Percentiles rank a stretch among this genome's conserved stretches.
Evolutionary conservation across 2,888 invertebrate genomes (phyloP).

Genomic region (Amphipyra berbera): DNA sequence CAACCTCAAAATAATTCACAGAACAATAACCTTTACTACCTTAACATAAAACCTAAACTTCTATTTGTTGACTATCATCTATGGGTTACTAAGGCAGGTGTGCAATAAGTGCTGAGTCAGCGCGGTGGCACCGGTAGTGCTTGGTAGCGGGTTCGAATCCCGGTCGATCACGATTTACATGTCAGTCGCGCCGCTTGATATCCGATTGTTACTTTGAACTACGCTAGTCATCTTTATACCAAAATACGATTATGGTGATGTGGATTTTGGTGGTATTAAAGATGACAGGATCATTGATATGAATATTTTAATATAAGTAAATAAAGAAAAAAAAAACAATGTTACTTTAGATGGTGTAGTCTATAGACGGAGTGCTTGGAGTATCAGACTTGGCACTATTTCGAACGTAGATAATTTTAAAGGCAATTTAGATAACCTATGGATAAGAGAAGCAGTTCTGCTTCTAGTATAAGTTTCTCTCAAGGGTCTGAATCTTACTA

Average conservation of each 20-base stretch:
- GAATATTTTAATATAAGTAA: constrained; percentile 2
- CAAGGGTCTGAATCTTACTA: too few species aligned
- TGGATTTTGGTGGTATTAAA: constrained; percentile 66
- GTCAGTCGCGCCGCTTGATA: constrained; percentile 88
- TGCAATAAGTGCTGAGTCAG: constrained; percentile 84
- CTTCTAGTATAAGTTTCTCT: too few species aligned
- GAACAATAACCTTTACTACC: constrained; percentile 19
- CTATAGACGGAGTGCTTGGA: too few species aligned
- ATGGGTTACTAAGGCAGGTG: constrained; percentile 79
- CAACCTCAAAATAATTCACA: constrained; percentile 1
- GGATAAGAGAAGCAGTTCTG: too few species aligned
- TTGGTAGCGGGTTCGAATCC: constrained; percentile 85
- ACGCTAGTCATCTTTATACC: constrained; percentile 79
- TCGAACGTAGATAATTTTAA: too few species aligned
- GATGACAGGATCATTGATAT: constrained; percentile 52
- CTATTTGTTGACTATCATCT: constrained; percentile 7
- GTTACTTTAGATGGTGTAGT: too few species aligned
- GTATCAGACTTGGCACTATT: too few species aligned
- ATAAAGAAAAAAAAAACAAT: neutral
- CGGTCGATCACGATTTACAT: constrained; percentile 88
- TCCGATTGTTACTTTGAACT: constrained; percentile 77
- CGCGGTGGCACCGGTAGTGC: constrained; percentile 87
- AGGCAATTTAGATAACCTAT: too few species aligned
- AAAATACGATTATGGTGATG: constrained; percentile 81
- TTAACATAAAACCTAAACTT: constrained; percentile 29